Evolutionary conservation across 92 coral and sea anemone genomes (phyloP), one percentile per base, ranked within the genome.

Genomic region (Pocillopora grandis): DNA sequence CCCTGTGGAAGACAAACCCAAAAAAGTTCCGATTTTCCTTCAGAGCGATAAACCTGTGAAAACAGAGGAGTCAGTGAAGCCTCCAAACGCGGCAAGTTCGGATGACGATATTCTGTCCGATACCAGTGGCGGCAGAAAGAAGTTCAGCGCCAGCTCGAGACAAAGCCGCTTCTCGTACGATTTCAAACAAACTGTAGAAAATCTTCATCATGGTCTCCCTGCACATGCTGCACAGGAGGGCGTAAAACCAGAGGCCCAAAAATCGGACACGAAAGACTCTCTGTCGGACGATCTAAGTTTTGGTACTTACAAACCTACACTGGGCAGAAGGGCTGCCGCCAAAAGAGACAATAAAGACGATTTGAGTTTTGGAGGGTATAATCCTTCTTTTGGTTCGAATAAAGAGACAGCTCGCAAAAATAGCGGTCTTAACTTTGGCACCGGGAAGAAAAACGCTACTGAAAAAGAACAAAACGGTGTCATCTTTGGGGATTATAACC

Each of bases 171-270:
- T 82, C 14, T 87, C 94, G 10, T 89, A 94, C 72, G 98, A 96
- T 31, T 89, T 95, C 70, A 94, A 93, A 87, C 90, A 92, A 83
- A 95, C 92, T 49, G 94, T 94, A 56, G 89, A 97, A 69, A 97
- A 97, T 66, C 92, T 97, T 69, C 98, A 95, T 63, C 94, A 94
- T 60, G 99, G 99, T 12, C 84, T 94, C 1, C 99, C 99, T 17
- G 97, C 99, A 11, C 93, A 92, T 76, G 93, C 96, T 11, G 79
- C 97, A 18, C 98, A 87, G 79, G 95, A 92, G 58, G 85, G 84
- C 72, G 62, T 86, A 14, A 84, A 90, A 31, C 71, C 79, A 36
- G 87, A 85, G 33, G 86, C 87, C 27, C 75, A 76, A 10, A 85
- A 79, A 62, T 83, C 81, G 37, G 89, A 83, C 60, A 76, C 72